Evolutionary conservation across 2,113 vertebrate species (phyloP), one percentile per base, ranked within the genome.

Genomic region (Cynocephalus volans): DNA sequence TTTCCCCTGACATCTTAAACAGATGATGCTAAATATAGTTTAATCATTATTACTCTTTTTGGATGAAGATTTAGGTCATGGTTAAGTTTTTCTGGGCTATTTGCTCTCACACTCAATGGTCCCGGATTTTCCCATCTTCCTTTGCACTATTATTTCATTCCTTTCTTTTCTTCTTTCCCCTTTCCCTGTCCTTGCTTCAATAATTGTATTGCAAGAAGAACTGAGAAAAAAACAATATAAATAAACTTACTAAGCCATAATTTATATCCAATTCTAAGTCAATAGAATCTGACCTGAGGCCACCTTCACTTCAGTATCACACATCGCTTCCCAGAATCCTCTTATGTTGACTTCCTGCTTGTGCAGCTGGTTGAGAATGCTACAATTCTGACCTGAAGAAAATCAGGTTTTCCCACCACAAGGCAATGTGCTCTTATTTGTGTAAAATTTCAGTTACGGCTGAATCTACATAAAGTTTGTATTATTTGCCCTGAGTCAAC

Each of bases 221-320:
- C 56, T 12, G 36, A 56, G 69, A 14, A 79, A 56, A 94, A 92
- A 83, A 9, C 52, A 75, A 88, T 26, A 76, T 81, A 73, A 56
- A 11, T 23, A 79, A 70, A 52, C 33, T 23, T 88, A 92, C 45
- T n/a, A 96, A 90, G 8, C 28, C 18, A 67, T 69, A 28, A 60
- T 75, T 75, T 75, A 54, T 70, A 93, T 84, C 14, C 33, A 92
- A 79, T 92, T 94, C 50, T 41, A 87, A 92, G 31, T 86, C 77
- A 95, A 33, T 41, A 82, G 62, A 93, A 33, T 96, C 36, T 82
- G 90, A 95, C 65, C 23, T 21, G n/a, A 93, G 72, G 79, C 33
- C 9, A 77, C 81, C 89, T 60, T 75, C 19, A 24, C 8, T 93
- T 12, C 62, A 83, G 23, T 9, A 24, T 56, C 8, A 3, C 52